Conservation (phyloP, 2,888 invertebrate genomes). For the Resseliella maxima region DNA sequence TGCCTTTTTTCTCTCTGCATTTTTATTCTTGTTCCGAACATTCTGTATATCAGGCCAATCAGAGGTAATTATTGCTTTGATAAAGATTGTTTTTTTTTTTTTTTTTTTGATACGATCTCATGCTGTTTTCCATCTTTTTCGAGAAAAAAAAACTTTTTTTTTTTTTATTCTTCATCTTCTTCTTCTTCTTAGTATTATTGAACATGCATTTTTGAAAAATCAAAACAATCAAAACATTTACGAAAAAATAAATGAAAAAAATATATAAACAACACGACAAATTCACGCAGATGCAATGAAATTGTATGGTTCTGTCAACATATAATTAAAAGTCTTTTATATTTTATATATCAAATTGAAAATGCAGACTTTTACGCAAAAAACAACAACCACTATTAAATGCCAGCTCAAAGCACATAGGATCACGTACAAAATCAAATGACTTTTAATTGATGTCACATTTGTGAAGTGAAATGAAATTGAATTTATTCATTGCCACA, state of each 20-base stretch:
- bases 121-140: neutral
- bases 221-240: neutral
- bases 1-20: neutral
- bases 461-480: neutral
- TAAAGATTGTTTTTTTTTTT: too few species aligned
- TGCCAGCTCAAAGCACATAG: neutral
- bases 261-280: neutral
- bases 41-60: neutral
- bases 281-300: neutral
- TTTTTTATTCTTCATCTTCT: neutral
- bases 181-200: neutral
- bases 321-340: slow-evolving; percentile 13
- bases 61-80: slow-evolving; percentile 36
- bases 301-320: neutral
- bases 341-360: neutral
- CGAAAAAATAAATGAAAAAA: neutral
- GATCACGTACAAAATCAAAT: neutral
- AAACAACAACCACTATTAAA: neutral
- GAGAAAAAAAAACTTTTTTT: neutral
- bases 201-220: neutral
- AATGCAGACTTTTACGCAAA: neutral
- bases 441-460: neutral
- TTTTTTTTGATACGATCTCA: neutral
- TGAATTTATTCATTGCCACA: neutral
- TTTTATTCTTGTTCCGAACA: neutral